phyloP scores from a whole-genome alignment of 2,113 vertebrate genomes.

The Gnathonemus longibarbis region DNA sequence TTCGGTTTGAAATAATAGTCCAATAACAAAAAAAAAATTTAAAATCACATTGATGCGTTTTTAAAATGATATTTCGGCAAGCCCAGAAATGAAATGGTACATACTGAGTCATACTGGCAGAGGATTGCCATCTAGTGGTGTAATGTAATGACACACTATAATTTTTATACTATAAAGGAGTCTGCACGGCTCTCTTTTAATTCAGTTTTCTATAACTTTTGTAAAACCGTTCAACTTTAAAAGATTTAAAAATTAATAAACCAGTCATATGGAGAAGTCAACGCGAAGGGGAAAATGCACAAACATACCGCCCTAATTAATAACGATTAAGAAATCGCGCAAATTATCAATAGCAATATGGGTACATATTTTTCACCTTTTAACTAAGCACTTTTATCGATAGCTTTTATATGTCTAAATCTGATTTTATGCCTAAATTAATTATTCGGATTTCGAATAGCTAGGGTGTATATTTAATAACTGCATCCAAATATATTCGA shows the following conservation, averaged over 20 bases:
- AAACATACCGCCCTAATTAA: not conserved
- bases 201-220: conserved; percentile 57
- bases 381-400: not conserved
- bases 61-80: not conserved
- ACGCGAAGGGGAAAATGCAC: not conserved
- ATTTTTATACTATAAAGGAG: conserved; percentile 40
- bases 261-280: not conserved
- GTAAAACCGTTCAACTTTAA: conserved; percentile 63
- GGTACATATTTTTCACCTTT: not conserved
- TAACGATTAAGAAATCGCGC: not conserved
- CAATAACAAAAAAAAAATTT: not conserved
- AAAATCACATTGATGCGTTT: not conserved
- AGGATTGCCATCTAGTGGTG: conserved; percentile 52
- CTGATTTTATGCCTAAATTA: not conserved
- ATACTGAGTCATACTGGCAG: not conserved
- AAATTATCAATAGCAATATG: not conserved
- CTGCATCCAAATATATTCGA: not conserved
- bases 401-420: not conserved
- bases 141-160: conserved; percentile 27
- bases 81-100: not conserved
- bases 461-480: not conserved
- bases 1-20: not conserved
- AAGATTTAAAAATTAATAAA: not conserved
- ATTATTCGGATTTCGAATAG: not conserved
- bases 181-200: conserved; percentile 33